Conservation (phyloP, 2,797 vertebrate species). For the Lepilemur ruficaudatus region DNA sequence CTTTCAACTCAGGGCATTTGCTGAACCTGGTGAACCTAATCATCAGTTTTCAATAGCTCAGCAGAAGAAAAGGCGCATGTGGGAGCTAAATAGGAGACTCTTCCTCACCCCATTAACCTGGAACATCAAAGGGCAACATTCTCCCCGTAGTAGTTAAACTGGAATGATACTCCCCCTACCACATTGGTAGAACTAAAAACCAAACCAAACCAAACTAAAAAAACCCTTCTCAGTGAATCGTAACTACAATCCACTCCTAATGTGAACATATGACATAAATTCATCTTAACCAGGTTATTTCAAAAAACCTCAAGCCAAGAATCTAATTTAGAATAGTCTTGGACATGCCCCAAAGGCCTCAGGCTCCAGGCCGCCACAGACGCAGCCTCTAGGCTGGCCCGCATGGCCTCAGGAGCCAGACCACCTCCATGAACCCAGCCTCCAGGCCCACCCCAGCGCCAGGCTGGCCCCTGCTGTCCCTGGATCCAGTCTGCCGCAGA, state of each 20-base stretch:
- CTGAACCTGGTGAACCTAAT: background rate
- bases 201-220: background rate
- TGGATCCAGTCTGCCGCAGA: background rate
- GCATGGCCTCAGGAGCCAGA: background rate
- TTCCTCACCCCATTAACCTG: no score
- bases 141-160: background rate
- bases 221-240: background rate
- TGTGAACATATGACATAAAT: background rate
- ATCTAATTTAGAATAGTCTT: background rate
- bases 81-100: background rate
- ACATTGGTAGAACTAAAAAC: background rate
- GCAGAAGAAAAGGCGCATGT: background rate
- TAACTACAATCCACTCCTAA: background rate
- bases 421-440: background rate
- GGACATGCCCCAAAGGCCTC: background rate
- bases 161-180: background rate
- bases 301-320: background rate
- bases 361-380: background rate
- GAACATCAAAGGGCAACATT: background rate
- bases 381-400: background rate
- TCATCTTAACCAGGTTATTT: background rate
- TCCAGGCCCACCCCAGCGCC: background rate
- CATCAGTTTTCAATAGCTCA: background rate
- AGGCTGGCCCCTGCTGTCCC: background rate
- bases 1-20: background rate